Base-by-base conservation (phyloP, 92 coral and sea anemone species). In the Epizoanthus rinbou region DNA sequence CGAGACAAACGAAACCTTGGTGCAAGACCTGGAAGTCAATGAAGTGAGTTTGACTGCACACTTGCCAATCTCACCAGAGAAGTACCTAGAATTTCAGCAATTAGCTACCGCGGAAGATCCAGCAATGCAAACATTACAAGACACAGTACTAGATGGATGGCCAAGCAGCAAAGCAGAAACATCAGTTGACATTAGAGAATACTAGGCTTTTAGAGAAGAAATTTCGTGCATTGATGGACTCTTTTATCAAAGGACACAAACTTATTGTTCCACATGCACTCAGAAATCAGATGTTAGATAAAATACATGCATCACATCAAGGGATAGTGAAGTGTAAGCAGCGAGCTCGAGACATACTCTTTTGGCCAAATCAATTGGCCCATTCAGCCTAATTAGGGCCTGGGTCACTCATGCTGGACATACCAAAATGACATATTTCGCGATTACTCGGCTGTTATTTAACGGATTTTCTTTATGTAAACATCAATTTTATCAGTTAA, bases 61-160 rank as follows among this genome's bases (percentile, higher is more conserved):
- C 57, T 80, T 87, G 19, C 83, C 84, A 24, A 87, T 76, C 21
- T 73, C 85, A 82, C 84, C 45, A 1, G 24, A 66, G 18, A 87
- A 43, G 87, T 76, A 83, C 43, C 64, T 31, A 35, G 79, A 81
- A 69, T 68, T 68, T 52, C 86, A 82, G 65, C 11, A 47, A 73
- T 41, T 17, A 82, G 68, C 86, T 28, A 82, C 81, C 18, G 63
- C 45, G 2, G 80, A 37, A 11, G 86, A 82, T 53, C n/a, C 80
- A 67, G 86, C 41, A 43, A 66, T 82, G 83, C 60, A 67, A 69
- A 50, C 64, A 31, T 70, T 74, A 0, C 41, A 57, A 17, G 67
- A 74, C 45, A 57, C 69, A 58, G 56, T 87, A 57, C 81, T 64
- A 57, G 54, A 72, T n/a, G 89, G 89, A 23, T 80, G 89, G 89